Percentiles rank a stretch among this genome's conserved stretches.
Evolutionary conservation across 2,797 vertebrate genomes (phyloP).

Genomic region (Bucorvus abyssinicus): DNA sequence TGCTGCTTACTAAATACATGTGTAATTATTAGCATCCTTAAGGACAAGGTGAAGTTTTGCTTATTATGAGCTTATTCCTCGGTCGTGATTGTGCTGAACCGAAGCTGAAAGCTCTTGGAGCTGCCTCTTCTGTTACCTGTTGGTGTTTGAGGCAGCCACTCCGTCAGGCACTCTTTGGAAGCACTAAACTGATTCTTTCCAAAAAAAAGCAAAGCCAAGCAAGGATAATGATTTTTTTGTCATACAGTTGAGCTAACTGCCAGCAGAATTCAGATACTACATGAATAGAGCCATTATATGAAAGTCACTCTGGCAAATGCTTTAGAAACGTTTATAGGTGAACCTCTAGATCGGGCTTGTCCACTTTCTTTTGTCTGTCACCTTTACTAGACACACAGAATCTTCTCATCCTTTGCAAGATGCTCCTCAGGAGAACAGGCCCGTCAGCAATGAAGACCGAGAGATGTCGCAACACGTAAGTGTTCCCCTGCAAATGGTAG

Average conservation of each 20-base stretch:
- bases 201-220: background rate
- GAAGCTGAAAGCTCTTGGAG: background rate
- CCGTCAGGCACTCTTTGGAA: background rate
- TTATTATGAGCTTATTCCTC: background rate
- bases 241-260: background rate
- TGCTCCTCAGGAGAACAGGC: slow-evolving; percentile 56
- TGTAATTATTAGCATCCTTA: background rate
- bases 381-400: slow-evolving; percentile 21
- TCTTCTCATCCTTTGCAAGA: slow-evolving; percentile 62
- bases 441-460: slow-evolving; percentile 45
- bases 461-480: slow-evolving; percentile 61
- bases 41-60: background rate
- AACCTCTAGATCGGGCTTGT: background rate
- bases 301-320: background rate
- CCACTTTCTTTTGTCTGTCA: background rate
- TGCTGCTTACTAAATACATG: background rate
- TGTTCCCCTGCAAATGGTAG: background rate
- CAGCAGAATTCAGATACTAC: background rate
- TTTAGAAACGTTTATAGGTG: background rate
- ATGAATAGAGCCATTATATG: background rate
- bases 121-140: background rate
- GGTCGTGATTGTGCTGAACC: background rate
- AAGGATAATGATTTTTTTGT: background rate
- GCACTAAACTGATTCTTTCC: background rate
- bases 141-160: background rate